Evolutionary conservation across 1,140 invertebrate species (phyloP), one percentile per base, ranked within the genome.

Genomic region (Pogonomyrmex barbatus): DNA sequence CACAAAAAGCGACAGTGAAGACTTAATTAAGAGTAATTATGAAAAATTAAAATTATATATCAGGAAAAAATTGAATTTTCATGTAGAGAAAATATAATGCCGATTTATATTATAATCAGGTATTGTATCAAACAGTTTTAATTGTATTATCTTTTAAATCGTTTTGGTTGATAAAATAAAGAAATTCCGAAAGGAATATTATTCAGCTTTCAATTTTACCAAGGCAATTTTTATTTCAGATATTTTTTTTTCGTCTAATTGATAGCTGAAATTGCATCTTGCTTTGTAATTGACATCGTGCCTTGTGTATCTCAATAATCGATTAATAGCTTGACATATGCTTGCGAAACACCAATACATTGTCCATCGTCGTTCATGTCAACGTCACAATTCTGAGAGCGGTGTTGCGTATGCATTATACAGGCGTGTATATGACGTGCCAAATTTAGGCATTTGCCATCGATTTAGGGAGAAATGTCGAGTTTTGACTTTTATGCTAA

Each of bases 261-360:
- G 33, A 78, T 65, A 10, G 56, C n/a, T 39, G 14, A 12, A 50
- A 12, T 6, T 78, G 39, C 4, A 3, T 42, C 33, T 78, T 36
- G 42, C 5, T 50, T 36, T n/a, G 14, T 12, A 77, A 24, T 42
- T 62, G 56, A 58, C n/a, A 76, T 76, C 58, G 50, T 5, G 24
- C 6, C 17, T 47, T 60, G 9, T 60, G 9, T 36, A 65, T 52
- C 33, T 39, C 45, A 67, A 79, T 52, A 39, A 79, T 79, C 17
- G 62, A 67, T 24, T 79, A 79, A 79, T 58, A 63, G n/a, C 52
- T 52, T 45, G n/a, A 78, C 12, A 39, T 50, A 78, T 12, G 30
- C 58, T 78, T 24, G 24, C 17, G 58, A 36, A 65, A 65, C 5
- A n/a, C 9, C 6, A 12, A 78, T 78, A 65, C 10, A 4, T 8